Base-by-base conservation (phyloP, 2,888 invertebrate species). In the Adelognathus sp. region DNA sequence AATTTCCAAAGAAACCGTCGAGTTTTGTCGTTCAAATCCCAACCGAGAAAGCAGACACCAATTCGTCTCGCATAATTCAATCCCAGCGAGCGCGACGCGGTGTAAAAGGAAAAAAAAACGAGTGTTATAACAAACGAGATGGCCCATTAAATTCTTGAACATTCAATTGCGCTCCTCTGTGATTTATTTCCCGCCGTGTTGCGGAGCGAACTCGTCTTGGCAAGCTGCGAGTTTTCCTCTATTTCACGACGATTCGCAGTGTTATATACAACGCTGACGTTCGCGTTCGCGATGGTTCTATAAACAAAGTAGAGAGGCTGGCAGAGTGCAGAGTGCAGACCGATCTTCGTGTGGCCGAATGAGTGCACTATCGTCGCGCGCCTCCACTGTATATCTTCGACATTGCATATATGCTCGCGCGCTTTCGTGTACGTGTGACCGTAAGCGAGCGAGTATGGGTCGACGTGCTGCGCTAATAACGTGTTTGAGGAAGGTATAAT, bases 401-500 rank as follows among this genome's bases (percentile, higher is more conserved):
- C 29, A 31, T 72, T 66, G 16, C 44, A 14, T 54, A 54, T 16
- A 27, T 52, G 29, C 4, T 14, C 31, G 14, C 24, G n/a, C 24
- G 11, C 67, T n/a, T n/a, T n/a, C n/a, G 33, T 50, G 39, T 66
- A 54, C 46, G 69, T 79, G 73, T 72, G 76, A 75, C 60, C 41
- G 66, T 81, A 64, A 67, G 46, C 56, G 76, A 73, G 67, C 63
- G 71, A 70, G 73, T 70, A 76, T 77, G 63, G 78, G 81, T 70
- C 81, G 80, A 84, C 81, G 84, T 83, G 82, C 82, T 82, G 81
- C 79, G 82, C 86, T 88, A 90, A 89, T 88, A 88, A 87, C 87
- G 89, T 88, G 89, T 88, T 89, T 88, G 88, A 86, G 88, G 87
- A 88, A 87, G 86, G 86, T 87, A 88, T 89, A 90, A 89, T 90